These are phyloP conservation scores for Vulpes vulpes DNA, from an alignment of 2,113 vertebrate species.

Conservation along the genomic window DNA sequence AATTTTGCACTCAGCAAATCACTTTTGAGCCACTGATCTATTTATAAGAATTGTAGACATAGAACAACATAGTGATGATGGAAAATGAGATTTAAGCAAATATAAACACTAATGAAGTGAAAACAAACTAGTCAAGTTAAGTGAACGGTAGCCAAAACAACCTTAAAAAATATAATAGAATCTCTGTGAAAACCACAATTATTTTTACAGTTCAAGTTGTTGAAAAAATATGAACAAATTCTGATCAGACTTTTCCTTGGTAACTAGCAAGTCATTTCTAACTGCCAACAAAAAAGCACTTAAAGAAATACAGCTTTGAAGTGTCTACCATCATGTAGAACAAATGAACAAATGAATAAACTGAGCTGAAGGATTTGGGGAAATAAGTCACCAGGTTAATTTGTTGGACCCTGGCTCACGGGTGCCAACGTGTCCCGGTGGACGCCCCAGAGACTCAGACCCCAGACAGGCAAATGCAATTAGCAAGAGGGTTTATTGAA, in stretches of 20 bases:
- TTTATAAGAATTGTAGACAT: not conserved
- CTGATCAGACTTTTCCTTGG: not conserved
- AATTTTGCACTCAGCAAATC: not conserved
- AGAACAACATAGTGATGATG: not conserved
- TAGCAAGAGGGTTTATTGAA: no score
- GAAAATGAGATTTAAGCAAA: not conserved
- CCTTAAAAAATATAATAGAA: conserved; percentile 29
- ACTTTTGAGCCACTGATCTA: not conserved
- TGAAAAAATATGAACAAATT: not conserved
- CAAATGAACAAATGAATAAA: not conserved
- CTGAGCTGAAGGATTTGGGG: not conserved
- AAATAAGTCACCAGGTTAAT: not conserved
- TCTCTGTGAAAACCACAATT: conserved; percentile 1
- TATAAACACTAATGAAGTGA: not conserved
- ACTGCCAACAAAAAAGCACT: not conserved
- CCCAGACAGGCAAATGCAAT: no score
- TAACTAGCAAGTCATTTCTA: not conserved
- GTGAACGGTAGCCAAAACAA: not conserved
- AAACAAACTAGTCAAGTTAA: not conserved
- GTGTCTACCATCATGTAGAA: not conserved
- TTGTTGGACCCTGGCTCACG: no score
- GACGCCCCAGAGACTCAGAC: no score
- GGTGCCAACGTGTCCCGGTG: no score
- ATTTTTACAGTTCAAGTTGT: conserved; percentile 35
- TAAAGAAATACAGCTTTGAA: not conserved